phyloP scores from a whole-genome alignment of 2,888 invertebrate species.

The Troides oblongomaculatus region DNA sequence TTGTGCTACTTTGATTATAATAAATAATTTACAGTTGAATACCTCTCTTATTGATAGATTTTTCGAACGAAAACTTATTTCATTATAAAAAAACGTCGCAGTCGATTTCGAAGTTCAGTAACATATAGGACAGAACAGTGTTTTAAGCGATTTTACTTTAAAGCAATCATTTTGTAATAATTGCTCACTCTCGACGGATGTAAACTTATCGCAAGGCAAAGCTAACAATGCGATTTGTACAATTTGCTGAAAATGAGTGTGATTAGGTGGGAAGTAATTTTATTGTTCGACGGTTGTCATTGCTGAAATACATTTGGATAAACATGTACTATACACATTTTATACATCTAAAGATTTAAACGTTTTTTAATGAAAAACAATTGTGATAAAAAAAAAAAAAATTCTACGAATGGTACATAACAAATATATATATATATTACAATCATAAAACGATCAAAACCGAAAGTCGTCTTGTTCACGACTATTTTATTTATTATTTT shows the following conservation, averaged over 20 bases:
- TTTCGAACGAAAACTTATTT: neutral
- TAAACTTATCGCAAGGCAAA: slow-evolving; percentile 21
- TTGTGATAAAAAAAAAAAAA: too few relatives aligned
- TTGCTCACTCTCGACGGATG: slow-evolving; percentile 15
- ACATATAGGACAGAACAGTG: slow-evolving; percentile 15
- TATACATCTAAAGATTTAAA: too few relatives aligned
- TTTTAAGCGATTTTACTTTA: slow-evolving; percentile 14
- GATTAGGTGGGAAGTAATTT: slow-evolving; percentile 13
- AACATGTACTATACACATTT: too few relatives aligned
- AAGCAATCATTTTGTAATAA: slow-evolving; percentile 25
- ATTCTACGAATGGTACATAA: too few relatives aligned
- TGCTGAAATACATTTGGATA: neutral
- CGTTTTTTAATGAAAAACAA: too few relatives aligned
- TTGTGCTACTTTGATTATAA: too few relatives aligned
- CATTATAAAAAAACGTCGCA: neutral
- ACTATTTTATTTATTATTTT: neutral
- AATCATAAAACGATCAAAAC: too few relatives aligned
- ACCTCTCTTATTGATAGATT: neutral
- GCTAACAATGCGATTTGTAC: slow-evolving; percentile 19
- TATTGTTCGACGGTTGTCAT: slow-evolving; percentile 5
- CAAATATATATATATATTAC: too few relatives aligned
- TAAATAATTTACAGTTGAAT: neutral
- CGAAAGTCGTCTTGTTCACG: neutral
- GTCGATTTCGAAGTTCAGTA: slow-evolving; percentile 22
- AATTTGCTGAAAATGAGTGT: slow-evolving; percentile 21